Conservation (phyloP, 2,113 vertebrate genomes). For the Tamias sibiricus region DNA sequence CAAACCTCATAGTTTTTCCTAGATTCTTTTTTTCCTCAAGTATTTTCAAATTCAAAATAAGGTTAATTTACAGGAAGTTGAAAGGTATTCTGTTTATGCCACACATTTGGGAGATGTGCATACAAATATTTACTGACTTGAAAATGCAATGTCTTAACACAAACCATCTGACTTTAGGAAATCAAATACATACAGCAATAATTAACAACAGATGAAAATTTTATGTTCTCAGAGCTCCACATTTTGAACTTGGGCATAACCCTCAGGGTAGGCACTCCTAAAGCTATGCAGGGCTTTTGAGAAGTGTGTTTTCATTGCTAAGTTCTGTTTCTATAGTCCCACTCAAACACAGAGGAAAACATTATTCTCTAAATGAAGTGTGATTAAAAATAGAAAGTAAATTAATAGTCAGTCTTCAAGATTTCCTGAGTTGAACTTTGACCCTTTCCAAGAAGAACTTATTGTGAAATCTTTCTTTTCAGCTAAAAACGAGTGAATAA, state of each 20-base stretch:
- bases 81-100: constrained; percentile 62
- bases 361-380: constrained; percentile 59
- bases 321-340: constrained; percentile 49
- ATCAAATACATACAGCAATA: constrained; percentile 61
- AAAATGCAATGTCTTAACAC: constrained; percentile 74
- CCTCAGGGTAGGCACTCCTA: constrained; percentile 43
- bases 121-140: constrained; percentile 76
- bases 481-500: constrained; percentile 3
- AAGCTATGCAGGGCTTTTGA: constrained; percentile 56
- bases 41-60: constrained; percentile 52
- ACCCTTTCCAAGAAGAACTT: constrained; percentile 29
- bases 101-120: constrained; percentile 30
- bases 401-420: constrained; percentile 18
- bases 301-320: constrained; percentile 44
- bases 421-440: constrained; percentile 64
- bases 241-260: constrained; percentile 70
- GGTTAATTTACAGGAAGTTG: constrained; percentile 43
- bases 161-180: constrained; percentile 81
- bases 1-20: background rate
- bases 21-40: background rate
- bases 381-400: constrained; percentile 67
- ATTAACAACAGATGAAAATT: constrained; percentile 81
- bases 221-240: constrained; percentile 66
- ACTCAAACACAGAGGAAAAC: constrained; percentile 55
- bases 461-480: constrained; percentile 58